Conservation (phyloP, 2,888 invertebrate genomes). For the Hybos culiciformis region DNA sequence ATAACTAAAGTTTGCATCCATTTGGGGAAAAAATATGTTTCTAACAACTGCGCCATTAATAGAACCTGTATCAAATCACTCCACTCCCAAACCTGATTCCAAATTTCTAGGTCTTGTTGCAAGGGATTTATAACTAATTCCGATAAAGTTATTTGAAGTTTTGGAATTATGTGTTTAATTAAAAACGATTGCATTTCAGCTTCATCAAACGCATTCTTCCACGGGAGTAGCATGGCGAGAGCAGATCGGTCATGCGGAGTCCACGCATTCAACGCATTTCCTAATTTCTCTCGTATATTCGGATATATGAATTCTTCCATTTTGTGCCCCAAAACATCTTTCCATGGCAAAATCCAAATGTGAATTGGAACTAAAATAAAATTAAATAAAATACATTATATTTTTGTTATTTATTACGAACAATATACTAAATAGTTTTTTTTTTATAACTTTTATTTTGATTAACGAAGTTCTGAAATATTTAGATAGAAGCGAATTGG, state of each 20-base stretch:
- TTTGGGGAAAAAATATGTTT: slow-evolving; percentile 84
- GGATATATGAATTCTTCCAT: slow-evolving; percentile 56
- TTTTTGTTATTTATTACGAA: no score
- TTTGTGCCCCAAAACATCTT: slow-evolving; percentile 58
- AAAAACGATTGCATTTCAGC: slow-evolving; percentile 69
- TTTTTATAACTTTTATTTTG: no score
- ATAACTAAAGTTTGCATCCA: slow-evolving; percentile 73
- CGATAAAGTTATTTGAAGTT: slow-evolving; percentile 58
- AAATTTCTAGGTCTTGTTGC: slow-evolving; percentile 66
- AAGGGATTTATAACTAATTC: slow-evolving; percentile 57
- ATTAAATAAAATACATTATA: no score
- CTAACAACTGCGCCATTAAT: slow-evolving; percentile 65
- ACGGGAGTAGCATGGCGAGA: slow-evolving; percentile 78
- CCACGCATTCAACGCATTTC: slow-evolving; percentile 82
- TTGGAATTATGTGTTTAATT: slow-evolving; percentile 77
- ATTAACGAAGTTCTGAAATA: no score
- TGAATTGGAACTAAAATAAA: slow-evolving; percentile 96
- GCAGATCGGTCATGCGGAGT: slow-evolving; percentile 91
- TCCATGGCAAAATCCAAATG: slow-evolving; percentile 96
- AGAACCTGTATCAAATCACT: slow-evolving; percentile 64
- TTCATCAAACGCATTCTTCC: slow-evolving; percentile 63
- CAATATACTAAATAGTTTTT: no score
- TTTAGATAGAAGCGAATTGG: no score
- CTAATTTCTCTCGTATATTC: slow-evolving; percentile 81
- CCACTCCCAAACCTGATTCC: slow-evolving; percentile 96